These are phyloP conservation scores for Phocides pigmalion DNA, from an alignment of 1,140 invertebrate genomes.

Conservation along the genomic window DNA sequence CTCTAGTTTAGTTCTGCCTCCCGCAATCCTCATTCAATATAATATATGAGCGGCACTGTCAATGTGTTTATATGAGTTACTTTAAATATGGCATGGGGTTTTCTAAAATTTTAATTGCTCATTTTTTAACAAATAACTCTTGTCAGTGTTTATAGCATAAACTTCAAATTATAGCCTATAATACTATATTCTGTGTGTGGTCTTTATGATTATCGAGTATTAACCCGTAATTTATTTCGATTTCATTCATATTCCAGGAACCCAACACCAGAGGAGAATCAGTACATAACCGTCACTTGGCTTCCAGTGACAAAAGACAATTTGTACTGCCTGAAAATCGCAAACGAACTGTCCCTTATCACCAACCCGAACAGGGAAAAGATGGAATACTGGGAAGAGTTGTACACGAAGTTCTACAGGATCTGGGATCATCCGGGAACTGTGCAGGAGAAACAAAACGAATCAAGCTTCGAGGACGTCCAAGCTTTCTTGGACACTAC, in stretches of 20 bases:
- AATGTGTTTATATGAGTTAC: no score
- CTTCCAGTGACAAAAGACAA: constrained; percentile 69
- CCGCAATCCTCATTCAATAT: no score
- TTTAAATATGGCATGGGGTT: no score
- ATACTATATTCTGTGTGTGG: no score
- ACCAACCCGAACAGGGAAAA: constrained; percentile 69
- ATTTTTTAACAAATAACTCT: no score
- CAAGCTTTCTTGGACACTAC: constrained; percentile 21
- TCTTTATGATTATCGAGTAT: no score
- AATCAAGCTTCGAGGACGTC: constrained; percentile 2
- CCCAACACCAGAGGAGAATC: constrained; percentile 76
- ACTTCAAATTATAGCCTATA: no score
- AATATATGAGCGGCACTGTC: no score
- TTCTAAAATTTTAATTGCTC: no score
- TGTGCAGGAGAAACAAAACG: background rate
- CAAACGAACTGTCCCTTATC: constrained; percentile 60
- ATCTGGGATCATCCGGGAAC: constrained; percentile 63
- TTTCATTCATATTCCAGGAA: constrained; percentile 77
- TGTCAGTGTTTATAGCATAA: no score
- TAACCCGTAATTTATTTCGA: constrained; percentile 14
- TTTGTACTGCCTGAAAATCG: constrained; percentile 72
- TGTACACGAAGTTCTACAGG: constrained; percentile 71
- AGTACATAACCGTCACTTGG: constrained; percentile 76
- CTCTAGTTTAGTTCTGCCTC: no score
- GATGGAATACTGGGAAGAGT: constrained; percentile 78